phyloP scores from a whole-genome alignment of 2,797 vertebrate species.

The Aeoliscus strigatus region DNA sequence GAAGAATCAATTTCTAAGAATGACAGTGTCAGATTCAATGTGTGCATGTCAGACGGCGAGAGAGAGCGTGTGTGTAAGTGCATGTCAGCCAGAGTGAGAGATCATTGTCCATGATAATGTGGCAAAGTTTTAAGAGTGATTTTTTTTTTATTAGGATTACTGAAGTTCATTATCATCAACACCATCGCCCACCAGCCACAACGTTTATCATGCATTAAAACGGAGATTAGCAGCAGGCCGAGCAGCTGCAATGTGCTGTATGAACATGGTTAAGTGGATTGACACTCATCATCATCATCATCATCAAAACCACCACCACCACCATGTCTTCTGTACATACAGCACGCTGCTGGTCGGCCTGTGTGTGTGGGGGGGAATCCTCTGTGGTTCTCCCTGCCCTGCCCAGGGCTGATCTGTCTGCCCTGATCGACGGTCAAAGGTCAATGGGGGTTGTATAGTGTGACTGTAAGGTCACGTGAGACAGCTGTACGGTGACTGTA shows the following conservation, averaged over 20 bases:
- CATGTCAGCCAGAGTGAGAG: constrained; percentile 37
- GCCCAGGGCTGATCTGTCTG: no score
- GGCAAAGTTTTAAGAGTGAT: constrained; percentile 80
- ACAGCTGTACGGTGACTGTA: no score
- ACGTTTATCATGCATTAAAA: constrained; percentile 43
- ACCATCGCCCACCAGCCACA: constrained; percentile 51
- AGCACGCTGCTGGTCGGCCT: no score
- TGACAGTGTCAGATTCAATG: constrained; percentile 94
- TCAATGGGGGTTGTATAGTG: no score
- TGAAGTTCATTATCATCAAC: constrained; percentile 87
- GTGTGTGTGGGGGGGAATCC: no score
- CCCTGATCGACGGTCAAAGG: no score
- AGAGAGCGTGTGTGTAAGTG: constrained; percentile 22
- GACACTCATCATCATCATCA: no score
- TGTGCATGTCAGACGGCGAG: constrained; percentile 30
- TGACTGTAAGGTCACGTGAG: no score
- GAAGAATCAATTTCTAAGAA: constrained; percentile 99
- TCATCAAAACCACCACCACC: no score
- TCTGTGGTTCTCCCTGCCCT: no score
- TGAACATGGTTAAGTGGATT: constrained; percentile 12
- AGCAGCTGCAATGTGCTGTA: constrained; percentile 18
- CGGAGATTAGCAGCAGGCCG: constrained; percentile 48
- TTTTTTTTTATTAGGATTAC: constrained; percentile 52
- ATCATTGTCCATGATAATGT: constrained; percentile 64
- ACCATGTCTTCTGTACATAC: neutral